Percentiles rank a stretch among this genome's conserved stretches.
phyloP scores from a whole-genome alignment of 2,113 vertebrate species.

The zebrafish (Danio rerio) region GRCz12tu NC_133183.1:17332001-17332500 shows the following conservation, averaged over 20 bases:
- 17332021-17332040: conserved; percentile 53
- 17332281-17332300: too few species aligned
- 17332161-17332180: background rate
- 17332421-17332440: too few species aligned
- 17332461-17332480: too few species aligned
- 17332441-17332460: too few species aligned
- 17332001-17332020: conserved; percentile 53
- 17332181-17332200: background rate
- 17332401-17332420: too few species aligned
- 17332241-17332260: background rate
- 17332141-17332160: conserved; percentile 5
- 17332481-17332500: too few species aligned
- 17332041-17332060: conserved; percentile 42
- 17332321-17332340: too few species aligned
- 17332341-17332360: too few species aligned
- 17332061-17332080: conserved; percentile 20
- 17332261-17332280: background rate
- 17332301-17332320: too few species aligned
- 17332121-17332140: conserved; percentile 17
- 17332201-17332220: background rate
- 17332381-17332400: too few species aligned
- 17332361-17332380: too few species aligned
- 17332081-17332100: background rate
- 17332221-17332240: background rate
- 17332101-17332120: conserved; percentile 2